Evolutionary conservation across 2,113 vertebrate species (phyloP).

Genomic region (Rafetus swinhoei): DNA sequence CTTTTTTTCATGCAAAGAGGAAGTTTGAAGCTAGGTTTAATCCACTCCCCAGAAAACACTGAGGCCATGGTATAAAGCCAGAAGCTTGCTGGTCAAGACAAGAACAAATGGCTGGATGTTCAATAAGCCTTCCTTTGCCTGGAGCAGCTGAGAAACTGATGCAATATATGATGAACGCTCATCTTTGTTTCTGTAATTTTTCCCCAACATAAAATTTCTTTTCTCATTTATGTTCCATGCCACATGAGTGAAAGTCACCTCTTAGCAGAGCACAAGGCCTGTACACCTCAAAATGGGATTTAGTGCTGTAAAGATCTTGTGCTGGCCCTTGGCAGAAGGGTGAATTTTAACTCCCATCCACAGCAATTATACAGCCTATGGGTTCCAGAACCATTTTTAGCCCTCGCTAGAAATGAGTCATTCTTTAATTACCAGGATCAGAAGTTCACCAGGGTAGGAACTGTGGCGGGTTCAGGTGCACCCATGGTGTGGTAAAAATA

Average conservation of each 20-base stretch:
- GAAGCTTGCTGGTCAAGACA: background rate
- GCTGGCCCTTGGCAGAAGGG: background rate
- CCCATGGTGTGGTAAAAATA: background rate
- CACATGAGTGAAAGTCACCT: background rate
- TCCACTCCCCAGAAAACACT: constrained; percentile 39
- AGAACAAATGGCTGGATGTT: background rate
- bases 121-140: background rate
- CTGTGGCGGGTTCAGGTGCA: background rate
- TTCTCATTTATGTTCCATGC: background rate
- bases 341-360: background rate
- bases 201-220: background rate
- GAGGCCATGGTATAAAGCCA: constrained; percentile 11
- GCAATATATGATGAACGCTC: accelerated
- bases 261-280: background rate
- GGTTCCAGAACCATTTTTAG: background rate
- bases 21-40: constrained; percentile 29
- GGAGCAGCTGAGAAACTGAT: background rate
- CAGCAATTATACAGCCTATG: background rate
- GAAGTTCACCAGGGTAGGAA: background rate
- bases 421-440: background rate
- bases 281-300: background rate
- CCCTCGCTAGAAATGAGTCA: background rate
- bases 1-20: constrained; percentile 42
- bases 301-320: background rate
- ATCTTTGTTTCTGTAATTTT: background rate